phyloP scores from a whole-genome alignment of 1,140 invertebrate species.

The Atopsyche davidsoni region DNA sequence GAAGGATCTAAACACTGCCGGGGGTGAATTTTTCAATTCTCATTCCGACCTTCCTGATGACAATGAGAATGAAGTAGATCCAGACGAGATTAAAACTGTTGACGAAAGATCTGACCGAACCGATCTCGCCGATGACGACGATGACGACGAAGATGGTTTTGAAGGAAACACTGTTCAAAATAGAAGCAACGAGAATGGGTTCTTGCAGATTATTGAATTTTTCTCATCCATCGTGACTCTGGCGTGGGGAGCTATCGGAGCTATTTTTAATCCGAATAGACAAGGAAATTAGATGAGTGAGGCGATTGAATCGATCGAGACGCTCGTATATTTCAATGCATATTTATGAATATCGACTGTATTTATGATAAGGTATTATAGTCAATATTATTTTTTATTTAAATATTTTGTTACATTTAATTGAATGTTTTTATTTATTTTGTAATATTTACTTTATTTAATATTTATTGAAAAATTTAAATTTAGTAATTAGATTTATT shows the following conservation, averaged over 20 bases:
- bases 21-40: constrained; percentile 5
- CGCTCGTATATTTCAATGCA: not conserved
- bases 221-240: constrained; percentile 36
- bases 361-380: not conserved
- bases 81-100: constrained; percentile 2
- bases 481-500: no score
- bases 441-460: no score
- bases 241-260: constrained; percentile 34
- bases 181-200: constrained; percentile 30
- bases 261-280: constrained; percentile 28
- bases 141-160: constrained; percentile 29
- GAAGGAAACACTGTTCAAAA: constrained; percentile 25
- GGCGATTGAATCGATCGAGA: not conserved
- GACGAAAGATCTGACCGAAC: not conserved
- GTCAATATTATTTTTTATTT: not conserved
- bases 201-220: constrained; percentile 37
- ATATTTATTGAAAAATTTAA: no score
- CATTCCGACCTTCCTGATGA: constrained; percentile 8
- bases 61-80: constrained; percentile 17
- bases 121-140: constrained; percentile 33
- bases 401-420: no score
- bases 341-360: not conserved
- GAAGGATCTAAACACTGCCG: constrained; percentile 20
- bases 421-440: no score
- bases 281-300: not conserved